Evolutionary conservation across 2,113 vertebrate genomes (phyloP).

Genomic region (Pygoscelis antarcticus): DNA sequence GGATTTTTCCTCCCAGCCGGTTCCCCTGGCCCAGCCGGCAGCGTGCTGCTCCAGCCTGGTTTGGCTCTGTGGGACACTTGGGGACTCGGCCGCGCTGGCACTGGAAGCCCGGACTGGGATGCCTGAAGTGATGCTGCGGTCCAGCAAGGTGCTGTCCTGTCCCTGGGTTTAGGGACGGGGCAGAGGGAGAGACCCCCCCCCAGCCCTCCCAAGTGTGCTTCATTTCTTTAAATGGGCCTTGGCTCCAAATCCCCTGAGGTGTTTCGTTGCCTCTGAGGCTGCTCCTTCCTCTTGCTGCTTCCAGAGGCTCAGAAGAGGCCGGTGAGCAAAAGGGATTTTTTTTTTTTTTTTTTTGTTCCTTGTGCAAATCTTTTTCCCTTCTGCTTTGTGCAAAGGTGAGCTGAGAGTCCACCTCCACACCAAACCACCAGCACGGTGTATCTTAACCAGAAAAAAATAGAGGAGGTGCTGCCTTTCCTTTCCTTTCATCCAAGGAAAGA

Average conservation of each 20-base stretch:
- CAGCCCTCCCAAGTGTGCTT: neutral
- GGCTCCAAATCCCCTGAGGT: accelerated
- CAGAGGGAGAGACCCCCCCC: neutral
- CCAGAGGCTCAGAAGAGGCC: neutral
- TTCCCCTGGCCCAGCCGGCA: accelerated
- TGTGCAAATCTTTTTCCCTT: neutral
- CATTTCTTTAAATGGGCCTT: too few relatives aligned
- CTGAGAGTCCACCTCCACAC: neutral
- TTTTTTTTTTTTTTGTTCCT: neutral
- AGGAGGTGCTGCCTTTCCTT: neutral
- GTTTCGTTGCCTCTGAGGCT: accelerated
- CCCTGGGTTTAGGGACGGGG: neutral
- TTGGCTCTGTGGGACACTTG: accelerated
- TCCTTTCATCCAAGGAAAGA: neutral
- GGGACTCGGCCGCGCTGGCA: neutral
- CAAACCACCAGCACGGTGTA: accelerated
- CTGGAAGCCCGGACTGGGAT: neutral
- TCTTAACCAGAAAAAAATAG: accelerated
- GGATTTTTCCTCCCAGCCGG: neutral
- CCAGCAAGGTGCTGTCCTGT: neutral
- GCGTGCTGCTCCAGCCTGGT: neutral
- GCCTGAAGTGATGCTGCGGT: neutral
- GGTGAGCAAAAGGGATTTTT: neutral
- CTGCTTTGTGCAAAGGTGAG: neutral
- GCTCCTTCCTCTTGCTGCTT: neutral